Evolutionary conservation across 2,797 vertebrate genomes (phyloP), one percentile per base, ranked within the genome.

Genomic region (Arnoldichthys spilopterus): DNA sequence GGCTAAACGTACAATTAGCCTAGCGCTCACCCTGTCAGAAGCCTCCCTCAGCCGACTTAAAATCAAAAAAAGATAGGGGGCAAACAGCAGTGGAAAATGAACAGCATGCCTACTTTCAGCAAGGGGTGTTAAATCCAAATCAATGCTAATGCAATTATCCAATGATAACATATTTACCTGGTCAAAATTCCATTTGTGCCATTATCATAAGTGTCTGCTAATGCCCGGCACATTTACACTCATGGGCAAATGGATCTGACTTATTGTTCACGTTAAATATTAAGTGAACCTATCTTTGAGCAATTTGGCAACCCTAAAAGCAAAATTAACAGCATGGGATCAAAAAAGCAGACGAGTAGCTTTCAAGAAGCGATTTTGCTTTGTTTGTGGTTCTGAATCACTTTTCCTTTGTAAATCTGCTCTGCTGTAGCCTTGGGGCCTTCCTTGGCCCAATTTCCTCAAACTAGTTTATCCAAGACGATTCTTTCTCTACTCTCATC

Each of bases 1-100:
- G 12, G 47, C 61, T 80, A 70, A 80, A 43, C 51, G 34, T 53
- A 30, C 63, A 75, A 75, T 80, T 80, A 75, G 64, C 47, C 66
- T 62, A 75, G 26, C 56, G 26, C 45, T 63, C 26, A 12, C 51
- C 77, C 22, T 51, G 37, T 11, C 32, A 7, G 43, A 74, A 62
- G 62, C 32, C 22, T 53, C 32, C 49, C 20, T 72, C 53, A 62
- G 47, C 20, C 12, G 20, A 67, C 72, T 43, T 11, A 32, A n/a
- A 47, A 68, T 73, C 26, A 54, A 71, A 75, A 75, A 62, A n/a
- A n/a, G 13, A 59, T n/a, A 34, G 3, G 1, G 28, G 34, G 30
- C 22, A 74, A 54, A 62, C 18, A 40, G 34, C 62, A 5, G 26
- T 2, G 6, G 40, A 24, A 30, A 51, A 51, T 40, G 37, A 80